These are phyloP conservation scores for Atrichornis clamosus DNA, from an alignment of 2,113 vertebrate genomes.

Conservation along the genomic window DNA sequence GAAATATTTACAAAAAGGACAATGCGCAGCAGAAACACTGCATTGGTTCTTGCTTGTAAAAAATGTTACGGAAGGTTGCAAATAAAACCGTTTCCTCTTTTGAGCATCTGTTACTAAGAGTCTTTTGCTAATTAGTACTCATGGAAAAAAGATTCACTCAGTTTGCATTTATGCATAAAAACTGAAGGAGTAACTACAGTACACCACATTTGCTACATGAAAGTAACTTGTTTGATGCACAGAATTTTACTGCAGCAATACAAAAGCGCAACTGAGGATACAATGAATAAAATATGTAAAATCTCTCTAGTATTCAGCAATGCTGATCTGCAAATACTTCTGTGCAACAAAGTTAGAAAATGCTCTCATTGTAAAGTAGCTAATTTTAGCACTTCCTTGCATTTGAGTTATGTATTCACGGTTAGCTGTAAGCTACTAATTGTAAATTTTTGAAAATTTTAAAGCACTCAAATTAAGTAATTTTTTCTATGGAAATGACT, in stretches of 20 bases:
- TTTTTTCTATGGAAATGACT: neutral
- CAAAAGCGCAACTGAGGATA: slow-evolving; percentile 66
- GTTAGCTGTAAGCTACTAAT: neutral
- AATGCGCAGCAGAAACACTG: neutral
- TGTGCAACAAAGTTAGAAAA: slow-evolving; percentile 75
- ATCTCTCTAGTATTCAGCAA: slow-evolving; percentile 71
- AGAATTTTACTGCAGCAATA: slow-evolving; percentile 76
- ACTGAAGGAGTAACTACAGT: slow-evolving; percentile 60
- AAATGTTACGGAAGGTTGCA: neutral
- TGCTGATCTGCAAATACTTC: slow-evolving; percentile 81
- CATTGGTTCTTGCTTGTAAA: neutral
- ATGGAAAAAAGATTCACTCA: slow-evolving; percentile 80
- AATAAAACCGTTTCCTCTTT: neutral
- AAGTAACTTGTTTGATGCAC: slow-evolving; percentile 76
- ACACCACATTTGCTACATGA: slow-evolving; percentile 65
- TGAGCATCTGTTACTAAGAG: neutral
- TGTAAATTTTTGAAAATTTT: neutral
- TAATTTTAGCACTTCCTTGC: slow-evolving; percentile 20
- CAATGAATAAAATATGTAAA: slow-evolving; percentile 47
- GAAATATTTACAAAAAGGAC: neutral
- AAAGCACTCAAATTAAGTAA: slow-evolving; percentile 26
- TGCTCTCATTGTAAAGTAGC: neutral
- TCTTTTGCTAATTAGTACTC: neutral
- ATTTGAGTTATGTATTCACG: neutral
- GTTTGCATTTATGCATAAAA: slow-evolving; percentile 74